Percentiles rank a stretch among this genome's conserved stretches.
These are phyloP conservation scores for Drosophila busckii DNA, from an alignment of 1,140 invertebrate genomes.

Conservation along the genomic window DNA sequence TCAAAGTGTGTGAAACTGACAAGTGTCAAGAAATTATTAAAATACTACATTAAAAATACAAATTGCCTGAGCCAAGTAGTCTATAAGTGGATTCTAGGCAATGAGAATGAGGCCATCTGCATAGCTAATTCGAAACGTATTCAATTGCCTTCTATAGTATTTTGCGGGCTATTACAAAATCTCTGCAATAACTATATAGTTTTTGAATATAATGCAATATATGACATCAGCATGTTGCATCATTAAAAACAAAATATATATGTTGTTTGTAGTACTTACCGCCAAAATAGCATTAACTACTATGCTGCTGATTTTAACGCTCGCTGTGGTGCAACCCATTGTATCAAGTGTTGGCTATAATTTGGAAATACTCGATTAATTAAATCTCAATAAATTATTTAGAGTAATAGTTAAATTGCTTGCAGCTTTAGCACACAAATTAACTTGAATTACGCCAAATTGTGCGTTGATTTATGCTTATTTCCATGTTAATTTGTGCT, in stretches of 20 bases:
- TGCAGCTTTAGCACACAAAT: constrained; percentile 3
- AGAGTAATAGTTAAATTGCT: background rate
- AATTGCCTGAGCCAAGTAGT: too few relatives aligned
- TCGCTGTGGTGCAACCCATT: constrained; percentile 71
- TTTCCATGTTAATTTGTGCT: background rate
- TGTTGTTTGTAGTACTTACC: constrained; percentile 49
- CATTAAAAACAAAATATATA: constrained; percentile 11
- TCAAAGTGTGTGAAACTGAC: constrained; percentile 45
- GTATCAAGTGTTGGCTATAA: constrained; percentile 20
- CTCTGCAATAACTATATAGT: too few relatives aligned
- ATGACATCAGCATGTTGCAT: background rate
- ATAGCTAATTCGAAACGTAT: too few relatives aligned
- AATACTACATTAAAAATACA: constrained; percentile 48
- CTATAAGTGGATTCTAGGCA: constrained; percentile 21
- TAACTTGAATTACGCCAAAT: constrained; percentile 17
- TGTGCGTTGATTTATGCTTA: constrained; percentile 1
- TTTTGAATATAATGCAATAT: constrained; percentile 15
- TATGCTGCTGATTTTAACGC: constrained; percentile 61
- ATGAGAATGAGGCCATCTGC: too few relatives aligned
- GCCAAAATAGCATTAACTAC: constrained; percentile 66
- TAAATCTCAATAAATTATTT: constrained; percentile 20
- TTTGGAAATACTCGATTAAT: constrained; percentile 7
- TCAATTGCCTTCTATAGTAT: too few relatives aligned
- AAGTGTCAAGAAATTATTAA: constrained; percentile 59
- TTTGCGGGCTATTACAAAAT: too few relatives aligned